A percentile compares a stretch with the other conserved stretches of the same genome.
These are phyloP conservation scores for Aepyceros melampus DNA, from an alignment of 2,113 vertebrate genomes.

Conservation along the genomic window DNA sequence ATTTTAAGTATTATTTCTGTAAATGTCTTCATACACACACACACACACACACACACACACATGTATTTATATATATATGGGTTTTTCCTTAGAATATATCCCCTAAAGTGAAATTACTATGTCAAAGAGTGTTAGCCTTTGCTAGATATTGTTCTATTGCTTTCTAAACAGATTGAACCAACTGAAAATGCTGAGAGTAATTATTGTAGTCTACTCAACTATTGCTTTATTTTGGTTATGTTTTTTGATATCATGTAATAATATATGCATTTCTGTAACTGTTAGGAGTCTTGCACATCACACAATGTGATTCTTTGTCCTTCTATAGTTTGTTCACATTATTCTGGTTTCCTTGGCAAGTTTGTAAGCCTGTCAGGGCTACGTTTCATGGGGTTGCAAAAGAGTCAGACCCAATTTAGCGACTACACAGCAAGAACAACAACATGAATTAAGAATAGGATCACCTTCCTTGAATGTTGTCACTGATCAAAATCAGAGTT, in stretches of 20 bases:
- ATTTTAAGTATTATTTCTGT: conserved; percentile 4
- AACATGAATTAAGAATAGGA: background rate
- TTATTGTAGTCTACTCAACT: background rate
- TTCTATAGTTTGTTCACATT: background rate
- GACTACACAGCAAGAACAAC: background rate
- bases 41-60: rapidly evolving
- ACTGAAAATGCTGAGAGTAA: background rate
- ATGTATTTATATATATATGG: background rate
- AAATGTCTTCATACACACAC: conserved; percentile 17
- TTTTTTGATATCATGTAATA: background rate
- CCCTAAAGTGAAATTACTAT: conserved; percentile 28
- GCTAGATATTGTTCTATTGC: background rate
- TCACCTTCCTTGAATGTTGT: background rate
- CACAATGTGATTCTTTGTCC: background rate
- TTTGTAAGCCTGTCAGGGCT: background rate
- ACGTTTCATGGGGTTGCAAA: background rate
- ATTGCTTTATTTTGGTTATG: conserved; percentile 5
- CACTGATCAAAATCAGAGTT: background rate
- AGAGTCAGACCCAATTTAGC: background rate
- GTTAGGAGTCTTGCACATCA: background rate
- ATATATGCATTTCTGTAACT: background rate
- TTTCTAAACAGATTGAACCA: background rate
- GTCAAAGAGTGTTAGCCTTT: conserved; percentile 20
- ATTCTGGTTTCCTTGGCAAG: background rate
- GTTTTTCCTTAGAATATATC: conserved; percentile 48